Percentiles rank a stretch among this genome's conserved stretches.
Conservation (phyloP, 2,113 vertebrate genomes). For the Actinemys pallida region DNA sequence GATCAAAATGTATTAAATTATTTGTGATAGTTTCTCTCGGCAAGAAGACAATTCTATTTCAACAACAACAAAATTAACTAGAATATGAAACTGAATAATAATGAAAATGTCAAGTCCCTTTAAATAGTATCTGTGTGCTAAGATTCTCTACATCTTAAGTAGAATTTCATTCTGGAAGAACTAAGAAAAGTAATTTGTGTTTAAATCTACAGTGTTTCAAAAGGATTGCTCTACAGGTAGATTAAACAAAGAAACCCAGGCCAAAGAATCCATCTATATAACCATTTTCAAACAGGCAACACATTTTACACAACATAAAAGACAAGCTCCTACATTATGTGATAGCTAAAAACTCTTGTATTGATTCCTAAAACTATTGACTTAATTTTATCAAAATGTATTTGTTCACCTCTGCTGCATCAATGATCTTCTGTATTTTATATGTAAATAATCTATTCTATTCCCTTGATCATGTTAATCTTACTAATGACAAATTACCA, state of each 20-base stretch:
- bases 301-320: constrained; percentile 41
- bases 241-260: constrained; percentile 22
- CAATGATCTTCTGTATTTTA: constrained; percentile 82
- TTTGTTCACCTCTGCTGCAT: constrained; percentile 79
- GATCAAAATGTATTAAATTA: constrained; percentile 67
- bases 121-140: constrained; percentile 50
- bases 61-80: constrained; percentile 49
- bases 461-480: constrained; percentile 86
- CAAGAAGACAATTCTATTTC: constrained; percentile 42
- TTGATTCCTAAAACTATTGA: constrained; percentile 55
- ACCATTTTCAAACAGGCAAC: constrained; percentile 30
- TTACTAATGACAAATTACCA: constrained; percentile 88
- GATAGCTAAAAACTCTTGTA: constrained; percentile 30
- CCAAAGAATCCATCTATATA: not conserved
- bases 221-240: constrained; percentile 31
- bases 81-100: constrained; percentile 50
- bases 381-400: constrained; percentile 69
- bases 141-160: constrained; percentile 42
- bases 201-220: constrained; percentile 30
- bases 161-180: constrained; percentile 30
- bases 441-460: constrained; percentile 86
- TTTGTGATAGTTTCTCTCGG: constrained; percentile 48
- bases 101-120: constrained; percentile 56
- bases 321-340: not conserved
- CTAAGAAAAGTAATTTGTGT: constrained; percentile 19